These are phyloP conservation scores for Xyrauchen texanus DNA, from an alignment of 2,113 vertebrate species.

Conservation along the genomic window DNA sequence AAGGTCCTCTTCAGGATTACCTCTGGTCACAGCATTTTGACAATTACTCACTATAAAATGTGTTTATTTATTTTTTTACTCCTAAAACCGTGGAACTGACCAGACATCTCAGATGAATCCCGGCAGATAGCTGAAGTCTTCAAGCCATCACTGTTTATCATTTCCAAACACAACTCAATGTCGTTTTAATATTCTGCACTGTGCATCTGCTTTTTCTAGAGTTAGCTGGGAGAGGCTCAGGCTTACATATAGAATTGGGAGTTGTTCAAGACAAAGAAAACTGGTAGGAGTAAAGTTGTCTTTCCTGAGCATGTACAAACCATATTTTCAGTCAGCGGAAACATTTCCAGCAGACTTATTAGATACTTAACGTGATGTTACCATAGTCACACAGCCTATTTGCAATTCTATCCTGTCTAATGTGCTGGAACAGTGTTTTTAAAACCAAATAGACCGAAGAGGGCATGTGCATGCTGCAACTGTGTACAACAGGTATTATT, in stretches of 20 bases:
- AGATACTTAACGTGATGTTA: slow-evolving; percentile 53
- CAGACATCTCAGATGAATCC: slow-evolving; percentile 17
- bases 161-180: slow-evolving; percentile 12
- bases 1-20: too few species aligned
- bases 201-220: neutral
- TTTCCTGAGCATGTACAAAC: slow-evolving; percentile 42
- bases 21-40: neutral
- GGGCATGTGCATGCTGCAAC: neutral
- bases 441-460: slow-evolving; percentile 20
- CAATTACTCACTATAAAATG: too few species aligned
- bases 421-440: slow-evolving; percentile 37
- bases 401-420: slow-evolving; percentile 46
- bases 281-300: slow-evolving; percentile 8
- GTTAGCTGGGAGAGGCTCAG: neutral
- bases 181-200: neutral
- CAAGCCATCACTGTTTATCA: slow-evolving; percentile 25
- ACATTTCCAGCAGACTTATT: slow-evolving; percentile 39
- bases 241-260: slow-evolving; percentile 23
- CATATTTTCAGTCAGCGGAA: slow-evolving; percentile 50
- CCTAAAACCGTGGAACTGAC: too few species aligned
- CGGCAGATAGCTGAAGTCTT: slow-evolving; percentile 15
- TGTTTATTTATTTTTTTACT: too few species aligned
- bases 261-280: slow-evolving; percentile 39
- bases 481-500: neutral
- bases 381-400: slow-evolving; percentile 55